These are phyloP conservation scores for Microtus ochrogaster DNA, from an alignment of 2,113 vertebrate species.

Conservation along the genomic window DNA sequence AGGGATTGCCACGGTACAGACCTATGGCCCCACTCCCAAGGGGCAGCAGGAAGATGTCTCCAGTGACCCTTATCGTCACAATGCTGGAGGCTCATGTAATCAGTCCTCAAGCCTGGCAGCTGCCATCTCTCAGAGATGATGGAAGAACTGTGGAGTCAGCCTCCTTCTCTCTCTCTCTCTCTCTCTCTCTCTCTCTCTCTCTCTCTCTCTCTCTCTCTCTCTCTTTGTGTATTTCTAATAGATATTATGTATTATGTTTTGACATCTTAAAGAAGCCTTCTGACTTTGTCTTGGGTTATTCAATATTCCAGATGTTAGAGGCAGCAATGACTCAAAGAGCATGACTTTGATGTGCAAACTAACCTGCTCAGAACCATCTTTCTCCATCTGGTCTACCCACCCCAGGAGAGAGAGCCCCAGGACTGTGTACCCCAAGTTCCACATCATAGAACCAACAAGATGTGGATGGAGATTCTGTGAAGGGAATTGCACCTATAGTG, in stretches of 20 bases:
- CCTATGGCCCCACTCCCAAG: accelerated
- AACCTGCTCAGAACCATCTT: background rate
- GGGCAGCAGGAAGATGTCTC: background rate
- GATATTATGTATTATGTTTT: background rate
- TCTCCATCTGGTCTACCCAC: background rate
- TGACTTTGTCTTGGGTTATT: background rate
- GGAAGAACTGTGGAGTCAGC: background rate
- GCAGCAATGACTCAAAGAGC: background rate
- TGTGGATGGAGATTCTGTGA: background rate
- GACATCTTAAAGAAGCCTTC: background rate
- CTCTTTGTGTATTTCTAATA: background rate
- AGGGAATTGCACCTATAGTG: background rate
- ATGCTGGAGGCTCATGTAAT: too few species aligned
- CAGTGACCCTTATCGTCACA: too few species aligned
- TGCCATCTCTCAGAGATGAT: background rate
- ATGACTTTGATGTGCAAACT: background rate
- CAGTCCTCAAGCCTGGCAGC: background rate
- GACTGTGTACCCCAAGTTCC: background rate
- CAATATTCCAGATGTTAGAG: background rate
- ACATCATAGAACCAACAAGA: background rate
- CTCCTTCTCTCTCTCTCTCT: background rate
- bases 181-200: background rate
- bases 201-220: background rate
- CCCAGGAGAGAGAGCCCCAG: background rate
- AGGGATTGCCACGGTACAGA: accelerated